These are phyloP conservation scores for Lacerta bilineata DNA, from an alignment of 2,797 vertebrate genomes.

Conservation along the genomic window DNA sequence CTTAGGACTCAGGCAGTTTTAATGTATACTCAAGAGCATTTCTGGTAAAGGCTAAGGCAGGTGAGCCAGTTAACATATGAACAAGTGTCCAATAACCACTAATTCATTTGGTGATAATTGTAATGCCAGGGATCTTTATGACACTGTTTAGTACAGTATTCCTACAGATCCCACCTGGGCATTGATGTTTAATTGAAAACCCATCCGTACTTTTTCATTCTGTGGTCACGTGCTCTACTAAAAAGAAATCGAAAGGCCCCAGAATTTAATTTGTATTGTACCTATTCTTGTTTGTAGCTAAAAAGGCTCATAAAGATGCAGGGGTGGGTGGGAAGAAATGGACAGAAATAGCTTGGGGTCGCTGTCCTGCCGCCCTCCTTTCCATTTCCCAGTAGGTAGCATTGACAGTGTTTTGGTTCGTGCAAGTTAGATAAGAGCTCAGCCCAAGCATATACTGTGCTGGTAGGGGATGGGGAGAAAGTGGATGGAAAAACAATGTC, in stretches of 20 bases:
- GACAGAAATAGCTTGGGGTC: background rate
- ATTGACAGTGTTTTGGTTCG: background rate
- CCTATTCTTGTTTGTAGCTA: slow-evolving; percentile 3
- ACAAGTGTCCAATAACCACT: slow-evolving; percentile 66
- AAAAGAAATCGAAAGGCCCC: background rate
- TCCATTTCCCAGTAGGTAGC: slow-evolving; percentile 4
- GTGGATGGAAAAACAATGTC: slow-evolving; percentile 10
- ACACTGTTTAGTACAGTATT: background rate
- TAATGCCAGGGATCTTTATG: slow-evolving; percentile 54
- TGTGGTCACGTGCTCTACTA: background rate
- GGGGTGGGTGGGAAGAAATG: background rate
- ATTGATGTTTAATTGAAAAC: slow-evolving; percentile 17
- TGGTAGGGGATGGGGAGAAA: slow-evolving; percentile 25
- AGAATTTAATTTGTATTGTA: slow-evolving; percentile 17
- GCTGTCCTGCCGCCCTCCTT: slow-evolving; percentile 17
- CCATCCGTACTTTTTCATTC: background rate
- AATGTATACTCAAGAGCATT: slow-evolving; percentile 60
- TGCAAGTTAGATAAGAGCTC: slow-evolving; percentile 11
- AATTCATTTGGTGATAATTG: slow-evolving; percentile 60
- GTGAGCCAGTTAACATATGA: slow-evolving; percentile 57
- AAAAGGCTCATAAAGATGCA: background rate
- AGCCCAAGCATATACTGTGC: slow-evolving; percentile 12
- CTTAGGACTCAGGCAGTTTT: slow-evolving; percentile 63
- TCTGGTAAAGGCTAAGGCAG: slow-evolving; percentile 59
- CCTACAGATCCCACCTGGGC: slow-evolving; percentile 1